A percentile compares a stretch with the other conserved stretches of the same genome.
Evolutionary conservation across 2,113 vertebrate genomes (phyloP).

Genomic region (Istiophorus platypterus): DNA sequence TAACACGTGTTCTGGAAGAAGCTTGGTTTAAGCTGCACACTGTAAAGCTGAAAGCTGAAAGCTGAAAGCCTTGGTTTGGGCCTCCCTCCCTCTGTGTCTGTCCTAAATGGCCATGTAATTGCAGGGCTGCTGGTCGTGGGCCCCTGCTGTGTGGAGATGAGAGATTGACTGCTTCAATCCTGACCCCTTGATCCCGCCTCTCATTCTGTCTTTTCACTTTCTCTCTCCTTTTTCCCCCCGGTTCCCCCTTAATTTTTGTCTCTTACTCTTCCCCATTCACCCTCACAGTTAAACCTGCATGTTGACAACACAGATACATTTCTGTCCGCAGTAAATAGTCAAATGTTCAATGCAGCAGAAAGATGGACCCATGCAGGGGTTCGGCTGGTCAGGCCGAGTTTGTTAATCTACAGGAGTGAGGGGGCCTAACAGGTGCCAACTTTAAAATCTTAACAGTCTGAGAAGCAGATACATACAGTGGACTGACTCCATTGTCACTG

Average conservation of each 20-base stretch:
- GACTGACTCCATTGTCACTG: constrained; percentile 37
- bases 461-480: constrained; percentile 22
- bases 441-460: constrained; percentile 76
- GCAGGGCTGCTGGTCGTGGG: constrained; percentile 68
- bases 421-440: constrained; percentile 72
- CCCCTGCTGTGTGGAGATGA: constrained; percentile 73
- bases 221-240: constrained; percentile 34
- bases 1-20: constrained; percentile 1
- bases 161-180: constrained; percentile 70
- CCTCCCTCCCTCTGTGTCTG: constrained; percentile 48
- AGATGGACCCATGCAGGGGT: constrained; percentile 54
- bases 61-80: constrained; percentile 45
- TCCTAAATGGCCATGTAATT: constrained; percentile 79
- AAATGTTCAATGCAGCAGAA: constrained; percentile 65
- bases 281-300: constrained; percentile 28
- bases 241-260: constrained; percentile 24
- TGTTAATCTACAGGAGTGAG: constrained; percentile 71
- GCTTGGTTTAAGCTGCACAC: constrained; percentile 36
- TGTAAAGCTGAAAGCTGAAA: constrained; percentile 38
- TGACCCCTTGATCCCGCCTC: constrained; percentile 69
- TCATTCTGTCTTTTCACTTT: constrained; percentile 54
- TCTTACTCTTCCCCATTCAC: constrained; percentile 12
- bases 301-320: constrained; percentile 28
- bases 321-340: constrained; percentile 60
- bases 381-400: constrained; percentile 46